These are phyloP conservation scores for Argya squamiceps DNA, from an alignment of 2,797 vertebrate species.

Conservation along the genomic window DNA sequence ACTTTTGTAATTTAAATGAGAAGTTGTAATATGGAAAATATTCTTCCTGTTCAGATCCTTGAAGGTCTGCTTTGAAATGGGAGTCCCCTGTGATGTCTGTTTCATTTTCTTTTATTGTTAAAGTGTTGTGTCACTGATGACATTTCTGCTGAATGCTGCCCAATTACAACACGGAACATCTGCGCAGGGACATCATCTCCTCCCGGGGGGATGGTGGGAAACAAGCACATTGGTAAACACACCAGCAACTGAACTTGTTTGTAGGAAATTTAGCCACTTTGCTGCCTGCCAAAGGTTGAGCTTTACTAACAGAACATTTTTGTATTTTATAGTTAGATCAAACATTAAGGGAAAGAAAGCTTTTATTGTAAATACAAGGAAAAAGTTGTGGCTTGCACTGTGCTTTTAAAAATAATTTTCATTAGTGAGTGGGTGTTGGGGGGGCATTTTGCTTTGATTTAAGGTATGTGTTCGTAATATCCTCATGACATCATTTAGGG, in stretches of 20 bases:
- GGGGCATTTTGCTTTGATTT: neutral
- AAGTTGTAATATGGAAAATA: conserved; percentile 58
- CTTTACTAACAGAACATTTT: conserved; percentile 30
- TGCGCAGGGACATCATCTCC: neutral
- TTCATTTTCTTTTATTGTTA: conserved; percentile 45
- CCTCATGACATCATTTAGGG: neutral
- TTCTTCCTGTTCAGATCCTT: conserved; percentile 44
- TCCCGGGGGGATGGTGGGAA: conserved; percentile 35
- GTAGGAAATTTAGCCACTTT: conserved; percentile 51
- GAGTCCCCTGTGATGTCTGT: conserved; percentile 56
- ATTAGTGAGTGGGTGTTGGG: neutral
- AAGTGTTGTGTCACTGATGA: conserved; percentile 49
- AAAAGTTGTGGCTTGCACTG: conserved; percentile 5
- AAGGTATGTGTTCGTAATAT: conserved; percentile 12
- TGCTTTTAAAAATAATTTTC: neutral
- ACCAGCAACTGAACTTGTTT: conserved; percentile 11
- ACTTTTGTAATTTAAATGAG: conserved; percentile 73
- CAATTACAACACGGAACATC: conserved; percentile 50
- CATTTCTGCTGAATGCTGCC: conserved; percentile 47
- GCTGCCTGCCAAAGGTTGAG: conserved; percentile 48
- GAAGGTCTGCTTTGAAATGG: conserved; percentile 69
- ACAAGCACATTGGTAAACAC: conserved; percentile 28
- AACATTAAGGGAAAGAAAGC: conserved; percentile 1
- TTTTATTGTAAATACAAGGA: neutral
- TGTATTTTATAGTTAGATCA: conserved; percentile 25